Conservation (phyloP, 2,113 vertebrate genomes). For the Passer montanus region DNA sequence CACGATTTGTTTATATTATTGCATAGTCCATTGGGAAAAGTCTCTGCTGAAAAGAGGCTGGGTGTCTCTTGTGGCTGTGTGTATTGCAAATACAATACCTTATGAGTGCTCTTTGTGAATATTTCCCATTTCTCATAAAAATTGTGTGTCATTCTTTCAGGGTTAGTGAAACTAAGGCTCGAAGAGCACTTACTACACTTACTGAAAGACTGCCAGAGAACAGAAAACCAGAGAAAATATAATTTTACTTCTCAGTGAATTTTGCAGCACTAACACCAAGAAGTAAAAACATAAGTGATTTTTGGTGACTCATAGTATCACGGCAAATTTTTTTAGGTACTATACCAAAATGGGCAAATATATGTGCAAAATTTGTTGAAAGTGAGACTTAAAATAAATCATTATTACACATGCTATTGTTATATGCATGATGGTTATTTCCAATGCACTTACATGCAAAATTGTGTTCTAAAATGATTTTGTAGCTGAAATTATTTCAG, state of each 20-base stretch:
- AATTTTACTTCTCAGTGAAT: not conserved
- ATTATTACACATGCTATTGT: not conserved
- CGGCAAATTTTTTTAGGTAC: not conserved
- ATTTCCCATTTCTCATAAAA: not conserved
- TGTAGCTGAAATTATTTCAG: not conserved
- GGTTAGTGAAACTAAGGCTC: not conserved
- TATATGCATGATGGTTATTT: not conserved
- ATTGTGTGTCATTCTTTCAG: not conserved
- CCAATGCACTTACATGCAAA: not conserved
- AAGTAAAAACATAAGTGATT: not conserved
- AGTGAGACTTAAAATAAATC: not conserved
- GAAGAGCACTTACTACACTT: not conserved
- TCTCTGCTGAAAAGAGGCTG: not conserved
- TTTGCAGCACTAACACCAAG: not conserved
- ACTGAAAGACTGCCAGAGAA: not conserved
- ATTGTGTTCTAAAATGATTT: not conserved
- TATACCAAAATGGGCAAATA: not conserved
- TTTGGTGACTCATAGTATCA: not conserved
- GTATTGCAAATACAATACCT: not conserved
- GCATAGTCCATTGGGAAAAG: not conserved
- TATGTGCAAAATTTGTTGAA: not conserved
- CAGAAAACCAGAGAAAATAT: not conserved
- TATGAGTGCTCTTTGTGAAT: not conserved
- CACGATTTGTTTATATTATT: not conserved
- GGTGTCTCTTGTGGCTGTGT: not conserved